Base-by-base conservation (phyloP, 2,888 invertebrate species). In the Pocota personata region DNA sequence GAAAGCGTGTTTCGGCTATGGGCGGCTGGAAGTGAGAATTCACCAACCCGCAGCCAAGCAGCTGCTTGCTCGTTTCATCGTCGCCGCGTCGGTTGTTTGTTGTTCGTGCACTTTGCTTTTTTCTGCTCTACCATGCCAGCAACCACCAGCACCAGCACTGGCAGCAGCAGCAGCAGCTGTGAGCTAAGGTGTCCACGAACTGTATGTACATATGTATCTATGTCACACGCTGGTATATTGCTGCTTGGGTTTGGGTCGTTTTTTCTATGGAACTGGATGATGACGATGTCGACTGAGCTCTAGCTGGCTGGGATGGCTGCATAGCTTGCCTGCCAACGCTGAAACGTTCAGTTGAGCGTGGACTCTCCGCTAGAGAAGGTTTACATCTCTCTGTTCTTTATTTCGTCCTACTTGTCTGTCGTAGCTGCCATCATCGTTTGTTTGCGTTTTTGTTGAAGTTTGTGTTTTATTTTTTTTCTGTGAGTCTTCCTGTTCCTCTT, bases 261-360 rank as follows among this genome's bases (percentile, higher is more conserved):
- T 62, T 62, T 86, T 78, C 86, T 50, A 72, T 72, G 86, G 87
- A 88, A 69, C 79, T 77, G n/a, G 87, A 75, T 32, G 87, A 87
- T 37, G 83, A 80, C 30, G 77, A 71, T 55, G 82, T 67, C 14
- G 88, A 79, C 10, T 71, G 43, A 30, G 75, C 75, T 77, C 76
- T 86, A 72, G 77, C 86, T 75, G 82, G 67, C 55, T 32, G 66
- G n/a, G 24, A 57, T 62, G 82, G 67, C 82, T 82, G 76, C 87
- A 73, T 87, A 77, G 82, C 87, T 78, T 77, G 87, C 43, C 37
- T 80, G 87, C 82, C 77, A 87, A 82, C 77, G 82, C 82, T 86
- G 86, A 82, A 86, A 86, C 86, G 86, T 86, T 86, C 76, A 86
- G 86, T 86, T 82, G 82, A 86, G 86, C 86, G 86, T 86, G 76